phyloP scores from a whole-genome alignment of 2,888 invertebrate species.

The Muschampia plurimacula region DNA sequence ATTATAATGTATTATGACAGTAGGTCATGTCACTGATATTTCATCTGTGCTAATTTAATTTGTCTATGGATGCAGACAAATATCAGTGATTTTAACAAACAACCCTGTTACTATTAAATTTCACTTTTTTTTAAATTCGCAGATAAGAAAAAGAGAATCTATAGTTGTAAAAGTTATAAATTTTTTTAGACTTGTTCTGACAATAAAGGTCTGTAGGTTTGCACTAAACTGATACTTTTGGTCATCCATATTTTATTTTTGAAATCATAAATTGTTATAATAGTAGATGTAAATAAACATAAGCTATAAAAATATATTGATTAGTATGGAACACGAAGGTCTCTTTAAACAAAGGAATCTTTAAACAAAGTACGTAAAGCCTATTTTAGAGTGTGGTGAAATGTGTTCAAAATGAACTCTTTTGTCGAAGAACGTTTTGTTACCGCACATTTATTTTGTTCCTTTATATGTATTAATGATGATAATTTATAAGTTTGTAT shows the following conservation, averaged over 20 bases:
- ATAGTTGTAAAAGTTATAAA: not conserved
- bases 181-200: not conserved
- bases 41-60: not conserved
- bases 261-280: not conserved
- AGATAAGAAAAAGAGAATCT: not conserved
- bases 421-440: too few relatives aligned
- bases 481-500: not conserved
- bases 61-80: not conserved
- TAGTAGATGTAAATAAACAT: too few relatives aligned
- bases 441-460: too few relatives aligned
- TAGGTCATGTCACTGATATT: too few relatives aligned
- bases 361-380: too few relatives aligned
- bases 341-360: too few relatives aligned
- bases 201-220: not conserved
- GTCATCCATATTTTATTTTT: not conserved
- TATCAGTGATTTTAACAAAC: not conserved
- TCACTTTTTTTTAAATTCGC: not conserved
- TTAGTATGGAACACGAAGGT: too few relatives aligned
- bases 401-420: too few relatives aligned
- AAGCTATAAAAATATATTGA: too few relatives aligned
- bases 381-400: too few relatives aligned
- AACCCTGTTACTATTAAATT: not conserved
- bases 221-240: not conserved
- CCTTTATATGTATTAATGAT: too few relatives aligned
- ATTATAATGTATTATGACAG: too few relatives aligned